Evolutionary conservation across 2,113 vertebrate genomes (phyloP), one percentile per base, ranked within the genome.

Genomic region (Cyanoderma ruficeps): DNA sequence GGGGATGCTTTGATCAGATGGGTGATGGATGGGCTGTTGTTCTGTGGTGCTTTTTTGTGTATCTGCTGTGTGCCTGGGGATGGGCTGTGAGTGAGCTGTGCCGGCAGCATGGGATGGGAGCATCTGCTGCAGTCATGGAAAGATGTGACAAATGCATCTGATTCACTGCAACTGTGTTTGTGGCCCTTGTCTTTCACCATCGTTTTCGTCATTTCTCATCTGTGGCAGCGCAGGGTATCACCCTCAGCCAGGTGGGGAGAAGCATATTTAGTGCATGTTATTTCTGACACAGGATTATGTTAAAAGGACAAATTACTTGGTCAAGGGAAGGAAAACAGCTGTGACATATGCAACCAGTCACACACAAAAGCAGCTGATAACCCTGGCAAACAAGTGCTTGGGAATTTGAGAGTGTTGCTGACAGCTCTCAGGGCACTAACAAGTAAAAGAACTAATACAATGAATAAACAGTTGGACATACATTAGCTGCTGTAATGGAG

Each of bases 271-370:
- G 41, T 75, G 59, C 63, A 31, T 72, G 31, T 74, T 75, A 59
- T 86, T 91, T 93, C 89, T 95, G 67, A 42, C 35, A 53, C 39
- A 7, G 18, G n/a, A 42, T 77, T 52, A 31, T 56, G n/a, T 90
- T 69, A 82, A 60, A 86, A 78, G 57, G 35, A 60, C 47, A 75
- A 61, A 20, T 50, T 72, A 22, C 59, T 60, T 31, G 67, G 46
- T 63, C 75, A 83, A 37, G 39, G 78, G 72, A 94, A 85, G 55
- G 81, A 87, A 79, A 94, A 57, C 39, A 91, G 63, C 80, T 89
- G 81, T 85, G 71, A 72, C n/a, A 27, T 84, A 75, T 0, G 2
- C 27, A 70, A 35, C 47, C 65, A 25, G 49, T 72, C 80, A 69
- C 39, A 30, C 50, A 27, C 27, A 57, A 78, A 91, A 68, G 31